phyloP scores from a whole-genome alignment of 2,797 vertebrate species.

The Linurgus olivaceus region DNA sequence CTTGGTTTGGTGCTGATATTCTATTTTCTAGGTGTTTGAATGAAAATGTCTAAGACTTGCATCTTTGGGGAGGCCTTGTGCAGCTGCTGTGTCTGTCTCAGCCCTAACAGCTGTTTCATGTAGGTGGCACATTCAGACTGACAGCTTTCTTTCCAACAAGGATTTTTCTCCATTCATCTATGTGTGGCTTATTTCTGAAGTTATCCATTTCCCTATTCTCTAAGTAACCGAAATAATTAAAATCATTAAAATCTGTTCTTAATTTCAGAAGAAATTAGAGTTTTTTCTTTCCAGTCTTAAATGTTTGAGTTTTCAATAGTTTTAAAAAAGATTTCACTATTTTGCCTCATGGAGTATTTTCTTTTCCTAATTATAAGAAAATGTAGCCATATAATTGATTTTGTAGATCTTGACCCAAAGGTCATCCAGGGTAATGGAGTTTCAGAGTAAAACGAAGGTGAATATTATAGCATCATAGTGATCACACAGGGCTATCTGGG shows the following conservation, averaged over 20 bases:
- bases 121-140: background rate
- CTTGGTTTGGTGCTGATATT: background rate
- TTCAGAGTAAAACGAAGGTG: background rate
- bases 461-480: background rate
- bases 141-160: background rate
- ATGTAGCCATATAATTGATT: background rate
- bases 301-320: background rate
- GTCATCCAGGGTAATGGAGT: background rate
- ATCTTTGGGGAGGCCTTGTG: background rate
- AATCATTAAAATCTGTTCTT: background rate
- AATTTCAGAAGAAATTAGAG: background rate
- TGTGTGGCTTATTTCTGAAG: background rate
- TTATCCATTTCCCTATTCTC: background rate
- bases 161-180: background rate
- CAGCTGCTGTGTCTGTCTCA: background rate
- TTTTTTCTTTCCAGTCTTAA: background rate
- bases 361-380: background rate
- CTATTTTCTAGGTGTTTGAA: background rate
- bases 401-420: background rate
- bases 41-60: background rate
- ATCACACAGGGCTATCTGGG: background rate
- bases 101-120: background rate
- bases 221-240: background rate
- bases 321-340: background rate
- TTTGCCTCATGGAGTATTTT: background rate